Percentiles rank a stretch among this genome's conserved stretches.
These are phyloP conservation scores for Agriopis leucophaearia DNA, from an alignment of 2,888 invertebrate genomes.

Conservation along the genomic window DNA sequence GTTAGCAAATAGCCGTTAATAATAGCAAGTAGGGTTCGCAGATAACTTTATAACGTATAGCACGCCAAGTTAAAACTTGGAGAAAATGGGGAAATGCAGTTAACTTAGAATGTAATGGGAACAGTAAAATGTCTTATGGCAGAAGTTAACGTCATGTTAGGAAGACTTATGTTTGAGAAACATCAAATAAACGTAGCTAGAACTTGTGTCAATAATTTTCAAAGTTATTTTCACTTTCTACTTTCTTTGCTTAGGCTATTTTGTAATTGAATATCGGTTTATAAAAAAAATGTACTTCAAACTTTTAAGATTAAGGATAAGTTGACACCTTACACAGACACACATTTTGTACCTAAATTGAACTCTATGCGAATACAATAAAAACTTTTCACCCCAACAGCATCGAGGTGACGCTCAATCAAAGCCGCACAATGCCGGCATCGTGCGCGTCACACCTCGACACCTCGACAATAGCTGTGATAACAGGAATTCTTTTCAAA, in stretches of 20 bases:
- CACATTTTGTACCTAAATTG: too few species aligned
- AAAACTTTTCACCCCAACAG: too few species aligned
- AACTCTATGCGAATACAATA: too few species aligned
- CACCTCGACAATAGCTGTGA: conserved; percentile 29
- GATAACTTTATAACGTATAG: conserved; percentile 16
- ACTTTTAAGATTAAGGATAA: too few species aligned
- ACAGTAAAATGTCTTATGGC: conserved; percentile 38
- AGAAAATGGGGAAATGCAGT: conserved; percentile 31
- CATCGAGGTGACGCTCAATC: neutral
- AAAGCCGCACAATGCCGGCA: neutral
- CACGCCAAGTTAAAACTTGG: conserved; percentile 23
- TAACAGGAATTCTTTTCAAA: conserved; percentile 30
- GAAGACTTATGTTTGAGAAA: conserved; percentile 9
- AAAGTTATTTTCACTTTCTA: too few species aligned
- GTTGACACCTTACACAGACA: too few species aligned
- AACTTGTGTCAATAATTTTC: too few species aligned
- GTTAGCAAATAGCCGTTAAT: conserved; percentile 8
- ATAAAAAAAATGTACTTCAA: too few species aligned
- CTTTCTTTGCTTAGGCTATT: too few species aligned
- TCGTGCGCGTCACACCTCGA: neutral
- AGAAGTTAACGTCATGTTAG: conserved; percentile 30
- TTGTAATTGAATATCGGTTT: too few species aligned
- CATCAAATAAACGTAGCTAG: neutral
- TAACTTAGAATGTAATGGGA: conserved; percentile 34
- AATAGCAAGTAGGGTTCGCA: conserved; percentile 25